Evolutionary conservation across 2,888 invertebrate genomes (phyloP), one percentile per base, ranked within the genome.

Genomic region (Caenorhabditis sinica): DNA sequence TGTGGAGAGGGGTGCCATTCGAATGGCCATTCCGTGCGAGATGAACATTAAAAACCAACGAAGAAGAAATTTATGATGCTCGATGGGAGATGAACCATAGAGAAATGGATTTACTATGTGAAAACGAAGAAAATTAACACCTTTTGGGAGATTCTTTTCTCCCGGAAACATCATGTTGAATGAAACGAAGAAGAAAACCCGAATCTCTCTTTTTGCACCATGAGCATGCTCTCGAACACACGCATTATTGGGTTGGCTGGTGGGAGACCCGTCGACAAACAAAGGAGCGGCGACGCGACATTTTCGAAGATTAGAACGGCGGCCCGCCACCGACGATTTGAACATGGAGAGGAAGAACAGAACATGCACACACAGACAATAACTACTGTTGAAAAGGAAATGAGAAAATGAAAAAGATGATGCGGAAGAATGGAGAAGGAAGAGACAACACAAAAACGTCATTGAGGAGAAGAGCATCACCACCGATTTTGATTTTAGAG

Each of bases 301-400:
- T 79, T 79, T 71, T 79, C 53, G 28, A 79, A 79, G 79, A 79
- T 79, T 79, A 79, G 79, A 56, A 63, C 40, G 25, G 40, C 25
- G 15, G n/a, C 4, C 33, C 3, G 40, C 28, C 20, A 20, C 15
- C 43, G 56, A 36, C 53, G 66, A 68, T 69, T 69, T 56, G 33
- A 68, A 56, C 56, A 30, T 56, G 58, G 43, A 49, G 58, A 56
- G 6, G 51, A 51, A 51, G 9, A 45, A 45, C 13, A 51, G 51
- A 23, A 51, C n/a, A 40, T 40, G 51, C n/a, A 65, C 68, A 53
- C 40, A 40, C 33, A 71, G 72, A 79, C 69, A 77, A 77, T 77
- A 77, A 77, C 79, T 79, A 71, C 73, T 76, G 76, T 36, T 28
- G 49, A 58, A 60, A 60, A 68, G 56, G 40, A 53, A 36, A 63